Percentiles rank a stretch among this genome's conserved stretches.
Conservation (phyloP, 1,140 invertebrate species). For the Caenorhabditis tropicalis region DNA sequence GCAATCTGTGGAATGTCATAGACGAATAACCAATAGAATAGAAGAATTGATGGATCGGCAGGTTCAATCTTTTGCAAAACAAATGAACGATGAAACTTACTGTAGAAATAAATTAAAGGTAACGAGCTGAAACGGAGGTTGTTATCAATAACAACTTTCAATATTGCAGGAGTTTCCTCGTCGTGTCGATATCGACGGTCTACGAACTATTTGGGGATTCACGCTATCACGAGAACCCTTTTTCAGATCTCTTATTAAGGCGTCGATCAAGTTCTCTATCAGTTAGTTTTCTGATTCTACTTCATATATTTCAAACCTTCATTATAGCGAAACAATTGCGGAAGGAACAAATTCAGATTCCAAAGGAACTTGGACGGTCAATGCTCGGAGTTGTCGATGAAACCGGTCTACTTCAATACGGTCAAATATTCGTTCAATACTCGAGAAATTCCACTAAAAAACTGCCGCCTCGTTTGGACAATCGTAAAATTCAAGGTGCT, state of each 20-base stretch:
- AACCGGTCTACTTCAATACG: slow-evolving; percentile 64
- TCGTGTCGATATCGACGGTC: slow-evolving; percentile 58
- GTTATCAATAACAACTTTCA: not conserved
- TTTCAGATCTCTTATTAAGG: slow-evolving; percentile 62
- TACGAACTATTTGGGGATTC: slow-evolving; percentile 59
- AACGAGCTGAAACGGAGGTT: not conserved
- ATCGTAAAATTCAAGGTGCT: slow-evolving; percentile 54
- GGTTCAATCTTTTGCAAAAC: slow-evolving; percentile 33
- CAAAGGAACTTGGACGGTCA: slow-evolving; percentile 61
- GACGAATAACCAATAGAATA: slow-evolving; percentile 49
- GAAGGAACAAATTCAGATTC: slow-evolving; percentile 67
- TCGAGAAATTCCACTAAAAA: slow-evolving; percentile 51
- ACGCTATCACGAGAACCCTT: slow-evolving; percentile 65
- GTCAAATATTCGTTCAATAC: slow-evolving; percentile 67
- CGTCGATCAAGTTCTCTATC: slow-evolving; percentile 51
- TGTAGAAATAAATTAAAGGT: slow-evolving; percentile 50
- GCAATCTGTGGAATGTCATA: slow-evolving; percentile 47
- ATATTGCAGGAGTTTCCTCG: slow-evolving; percentile 49
- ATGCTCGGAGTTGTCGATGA: slow-evolving; percentile 70
- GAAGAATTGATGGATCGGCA: slow-evolving; percentile 59
- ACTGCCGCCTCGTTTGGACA: not conserved
- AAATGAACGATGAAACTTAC: slow-evolving; percentile 49
- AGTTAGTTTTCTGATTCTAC: slow-evolving; percentile 47
- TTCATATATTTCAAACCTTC: slow-evolving; percentile 19
- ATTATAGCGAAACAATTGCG: slow-evolving; percentile 52